Percentiles rank a stretch among this genome's conserved stretches.
These are phyloP conservation scores for Acrocephalus arundinaceus DNA, from an alignment of 2,113 vertebrate genomes.

Conservation along the genomic window DNA sequence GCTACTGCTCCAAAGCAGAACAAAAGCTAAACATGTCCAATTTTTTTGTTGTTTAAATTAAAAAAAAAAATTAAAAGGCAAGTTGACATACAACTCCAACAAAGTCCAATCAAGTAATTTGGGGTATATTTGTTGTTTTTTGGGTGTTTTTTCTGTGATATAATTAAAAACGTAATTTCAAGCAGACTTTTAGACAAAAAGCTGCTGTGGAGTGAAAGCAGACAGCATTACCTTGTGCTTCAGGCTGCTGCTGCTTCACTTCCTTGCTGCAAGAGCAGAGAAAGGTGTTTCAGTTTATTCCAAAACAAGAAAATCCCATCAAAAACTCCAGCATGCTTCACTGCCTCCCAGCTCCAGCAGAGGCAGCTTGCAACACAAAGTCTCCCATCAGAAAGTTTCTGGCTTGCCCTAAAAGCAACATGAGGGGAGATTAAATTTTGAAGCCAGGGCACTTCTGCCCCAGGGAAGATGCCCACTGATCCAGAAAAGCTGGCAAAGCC, in stretches of 20 bases:
- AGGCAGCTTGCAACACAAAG: not conserved
- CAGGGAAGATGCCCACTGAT: not conserved
- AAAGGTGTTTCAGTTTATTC: not conserved
- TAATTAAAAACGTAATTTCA: not conserved
- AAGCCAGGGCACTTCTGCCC: not conserved
- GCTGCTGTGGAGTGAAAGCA: not conserved
- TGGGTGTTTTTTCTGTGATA: not conserved
- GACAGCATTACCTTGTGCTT: not conserved
- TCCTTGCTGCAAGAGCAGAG: not conserved
- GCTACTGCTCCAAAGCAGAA: constrained; percentile 34
- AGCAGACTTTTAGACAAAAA: not conserved
- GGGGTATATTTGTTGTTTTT: not conserved
- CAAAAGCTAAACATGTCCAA: not conserved
- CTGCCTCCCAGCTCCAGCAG: not conserved
- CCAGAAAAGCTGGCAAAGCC: not conserved
- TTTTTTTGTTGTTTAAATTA: not conserved
- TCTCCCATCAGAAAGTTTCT: not conserved
- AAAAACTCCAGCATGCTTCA: not conserved
- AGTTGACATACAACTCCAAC: not conserved
- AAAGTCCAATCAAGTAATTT: not conserved
- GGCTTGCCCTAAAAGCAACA: not conserved
- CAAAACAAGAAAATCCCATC: not conserved
- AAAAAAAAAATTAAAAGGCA: not conserved
- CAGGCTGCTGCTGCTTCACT: not conserved
- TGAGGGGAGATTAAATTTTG: not conserved